Base-by-base conservation (phyloP, 2,888 invertebrate species). In the Homarus gammarus region DNA sequence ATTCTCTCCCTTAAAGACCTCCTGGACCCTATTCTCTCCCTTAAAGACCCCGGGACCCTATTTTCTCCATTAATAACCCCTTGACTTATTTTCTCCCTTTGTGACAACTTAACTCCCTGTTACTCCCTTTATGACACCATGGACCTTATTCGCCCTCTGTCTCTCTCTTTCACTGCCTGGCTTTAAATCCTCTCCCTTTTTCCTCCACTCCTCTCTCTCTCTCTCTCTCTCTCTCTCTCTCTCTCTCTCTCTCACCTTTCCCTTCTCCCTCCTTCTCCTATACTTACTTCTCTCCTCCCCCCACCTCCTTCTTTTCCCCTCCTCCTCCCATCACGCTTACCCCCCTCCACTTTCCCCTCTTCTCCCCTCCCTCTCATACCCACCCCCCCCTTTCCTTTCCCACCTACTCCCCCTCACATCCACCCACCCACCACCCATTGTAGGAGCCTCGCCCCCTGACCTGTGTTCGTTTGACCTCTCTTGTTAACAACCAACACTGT, bases 201-300 rank as follows among this genome's bases (percentile, higher is more conserved):
- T 79, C 78, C 49, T 18, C 44, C 77, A 77, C n/a, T 75, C 38
- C 40, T 51, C 79, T 79, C 51, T 79, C 56, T 79, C 79, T 79
- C 79, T 79, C 79, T 79, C 79, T 79, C 56, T 56, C 51, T 79
- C 79, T 49, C 27, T 44, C 12, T 56, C 44, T 44, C 18, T 22
- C 44, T 40, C 70, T 70, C 70, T 27, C 70, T 70, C 27, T 27
- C 72, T 72, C 6, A 22, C 18, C 33, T 18, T 31, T 72, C 12
- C 5, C 22, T 31, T 31, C 72, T 31, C 31, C 72, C 33, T 18
- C 12, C 31, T 31, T 27, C 31, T 31, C n/a, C 72, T 18, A 6
- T 8, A 31, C 5, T 6, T 31, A 72, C 31, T 22, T 72, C 72
- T 0, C 18, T 8, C 18, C 6, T 72, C 12, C 3, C n/a, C 31